phyloP scores from a whole-genome alignment of 1,140 invertebrate genomes.

The Euwallacea fornicatus region DNA sequence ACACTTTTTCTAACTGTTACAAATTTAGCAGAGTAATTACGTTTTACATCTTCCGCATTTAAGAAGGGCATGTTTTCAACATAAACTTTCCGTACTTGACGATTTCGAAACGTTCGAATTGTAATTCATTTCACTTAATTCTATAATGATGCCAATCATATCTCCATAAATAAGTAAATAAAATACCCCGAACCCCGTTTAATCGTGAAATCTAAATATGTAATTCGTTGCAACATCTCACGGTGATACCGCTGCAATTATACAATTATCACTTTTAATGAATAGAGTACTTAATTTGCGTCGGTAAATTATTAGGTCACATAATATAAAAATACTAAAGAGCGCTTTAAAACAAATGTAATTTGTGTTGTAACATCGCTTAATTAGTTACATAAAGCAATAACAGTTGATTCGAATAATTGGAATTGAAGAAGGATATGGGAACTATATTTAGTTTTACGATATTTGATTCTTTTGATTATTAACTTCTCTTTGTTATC shows the following conservation, averaged over 20 bases:
- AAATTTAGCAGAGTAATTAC: too few relatives aligned
- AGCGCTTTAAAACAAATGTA: background rate
- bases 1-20: too few relatives aligned
- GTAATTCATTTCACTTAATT: too few relatives aligned
- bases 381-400: constrained; percentile 4
- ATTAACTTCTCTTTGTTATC: too few relatives aligned
- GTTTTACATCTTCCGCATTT: too few relatives aligned
- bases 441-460: too few relatives aligned
- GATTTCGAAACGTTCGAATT: too few relatives aligned
- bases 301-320: constrained; percentile 4
- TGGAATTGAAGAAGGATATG: background rate
- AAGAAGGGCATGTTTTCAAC: too few relatives aligned
- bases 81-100: too few relatives aligned
- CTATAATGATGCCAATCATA: too few relatives aligned
- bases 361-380: constrained; percentile 5
- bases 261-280: constrained; percentile 14
- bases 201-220: constrained; percentile 5
- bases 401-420: background rate
- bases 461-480: too few relatives aligned
- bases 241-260: constrained; percentile 4
- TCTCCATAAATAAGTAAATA: background rate
- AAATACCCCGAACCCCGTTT: background rate
- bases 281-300: constrained; percentile 4
- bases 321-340: background rate
- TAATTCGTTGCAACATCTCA: background rate